Evolutionary conservation across 2,797 vertebrate genomes (phyloP).

Genomic region (Threskiornis aethiopicus): DNA sequence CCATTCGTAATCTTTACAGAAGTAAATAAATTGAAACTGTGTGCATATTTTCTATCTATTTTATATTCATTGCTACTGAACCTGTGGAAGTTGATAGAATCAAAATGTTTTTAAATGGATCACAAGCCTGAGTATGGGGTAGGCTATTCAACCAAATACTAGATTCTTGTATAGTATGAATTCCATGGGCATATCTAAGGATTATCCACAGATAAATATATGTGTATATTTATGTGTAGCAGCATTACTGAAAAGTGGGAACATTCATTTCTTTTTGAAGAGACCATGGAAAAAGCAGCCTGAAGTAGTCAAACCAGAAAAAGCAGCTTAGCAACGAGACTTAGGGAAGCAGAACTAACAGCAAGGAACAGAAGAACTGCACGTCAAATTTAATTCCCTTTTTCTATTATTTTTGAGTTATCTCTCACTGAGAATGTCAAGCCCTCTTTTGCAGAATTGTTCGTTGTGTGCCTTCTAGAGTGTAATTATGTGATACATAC

Average conservation of each 20-base stretch:
- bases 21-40: not conserved
- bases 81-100: not conserved
- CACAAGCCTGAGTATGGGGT: not conserved
- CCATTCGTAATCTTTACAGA: not conserved
- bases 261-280: not conserved
- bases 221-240: not conserved
- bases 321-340: not conserved
- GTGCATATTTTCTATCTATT: not conserved
- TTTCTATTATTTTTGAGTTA: slow-evolving; percentile 37
- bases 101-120: not conserved
- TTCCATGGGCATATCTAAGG: not conserved
- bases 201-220: not conserved
- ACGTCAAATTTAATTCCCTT: slow-evolving; percentile 17
- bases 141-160: not conserved
- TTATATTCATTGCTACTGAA: not conserved
- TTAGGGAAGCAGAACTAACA: slow-evolving; percentile 45
- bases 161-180: not conserved
- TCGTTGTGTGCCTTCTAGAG: not conserved
- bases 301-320: not conserved
- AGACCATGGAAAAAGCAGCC: not conserved
- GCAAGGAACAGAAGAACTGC: not conserved
- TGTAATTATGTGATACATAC: not conserved
- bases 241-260: not conserved
- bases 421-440: not conserved
- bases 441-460: not conserved